Conservation (phyloP, 2,113 vertebrate species). For the Indicator maculatus region DNA sequence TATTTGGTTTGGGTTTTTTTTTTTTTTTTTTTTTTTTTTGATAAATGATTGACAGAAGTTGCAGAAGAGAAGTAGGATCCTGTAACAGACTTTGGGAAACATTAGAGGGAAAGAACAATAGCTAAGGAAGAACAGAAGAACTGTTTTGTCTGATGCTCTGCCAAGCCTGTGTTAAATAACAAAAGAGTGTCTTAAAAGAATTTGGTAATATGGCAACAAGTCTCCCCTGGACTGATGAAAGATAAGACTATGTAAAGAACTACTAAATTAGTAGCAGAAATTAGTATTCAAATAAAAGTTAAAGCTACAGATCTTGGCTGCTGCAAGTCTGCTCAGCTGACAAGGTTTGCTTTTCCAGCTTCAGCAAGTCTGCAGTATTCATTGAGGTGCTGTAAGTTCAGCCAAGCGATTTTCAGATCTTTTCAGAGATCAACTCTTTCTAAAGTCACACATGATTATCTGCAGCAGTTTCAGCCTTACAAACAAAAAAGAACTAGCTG, state of each 20-base stretch:
- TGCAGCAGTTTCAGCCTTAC: not conserved
- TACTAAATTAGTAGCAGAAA: not conserved
- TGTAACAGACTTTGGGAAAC: not conserved
- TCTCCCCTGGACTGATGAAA: constrained; percentile 6
- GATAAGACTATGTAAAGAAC: not conserved
- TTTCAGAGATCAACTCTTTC: not conserved
- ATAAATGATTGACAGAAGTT: not conserved
- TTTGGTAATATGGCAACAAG: not conserved
- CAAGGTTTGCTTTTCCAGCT: not conserved
- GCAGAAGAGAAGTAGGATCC: not conserved
- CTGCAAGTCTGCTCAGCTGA: not conserved
- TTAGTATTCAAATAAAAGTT: not conserved
- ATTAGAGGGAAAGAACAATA: constrained; percentile 30
- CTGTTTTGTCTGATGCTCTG: constrained; percentile 17
- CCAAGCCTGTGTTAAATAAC: constrained; percentile 37
- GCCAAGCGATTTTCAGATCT: not conserved
- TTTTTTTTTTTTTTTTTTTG: not conserved
- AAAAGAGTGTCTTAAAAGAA: constrained; percentile 5
- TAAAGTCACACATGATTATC: not conserved
- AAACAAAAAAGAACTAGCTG: not conserved
- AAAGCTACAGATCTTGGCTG: not conserved
- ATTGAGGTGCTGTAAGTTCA: not conserved
- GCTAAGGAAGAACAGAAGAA: constrained; percentile 16
- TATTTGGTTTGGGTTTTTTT: not conserved
- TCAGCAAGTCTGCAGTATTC: not conserved